These are phyloP conservation scores for Melieria omissa DNA, from an alignment of 2,888 invertebrate genomes.

Conservation along the genomic window DNA sequence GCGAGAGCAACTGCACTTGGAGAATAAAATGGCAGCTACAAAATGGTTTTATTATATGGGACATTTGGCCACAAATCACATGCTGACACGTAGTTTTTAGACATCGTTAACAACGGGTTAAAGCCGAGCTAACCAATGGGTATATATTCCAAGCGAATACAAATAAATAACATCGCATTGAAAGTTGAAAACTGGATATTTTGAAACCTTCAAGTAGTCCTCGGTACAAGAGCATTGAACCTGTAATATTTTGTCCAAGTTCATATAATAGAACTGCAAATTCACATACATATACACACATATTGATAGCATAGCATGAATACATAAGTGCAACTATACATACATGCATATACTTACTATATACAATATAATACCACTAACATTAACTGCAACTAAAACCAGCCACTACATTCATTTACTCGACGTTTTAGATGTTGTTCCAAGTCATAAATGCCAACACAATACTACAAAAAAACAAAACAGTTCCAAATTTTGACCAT, in stretches of 20 bases:
- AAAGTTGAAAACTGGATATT: no score
- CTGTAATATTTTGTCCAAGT: conserved; percentile 38
- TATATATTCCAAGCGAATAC: no score
- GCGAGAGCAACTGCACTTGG: conserved; percentile 21
- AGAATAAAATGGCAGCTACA: conserved; percentile 37
- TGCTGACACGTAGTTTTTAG: no score
- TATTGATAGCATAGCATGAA: not conserved
- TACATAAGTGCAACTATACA: not conserved
- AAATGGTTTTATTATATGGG: conserved; percentile 37
- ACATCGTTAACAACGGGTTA: no score
- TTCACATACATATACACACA: not conserved
- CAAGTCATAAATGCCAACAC: not conserved
- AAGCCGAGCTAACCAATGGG: no score
- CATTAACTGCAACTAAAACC: not conserved
- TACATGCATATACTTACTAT: not conserved
- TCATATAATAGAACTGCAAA: conserved; percentile 37
- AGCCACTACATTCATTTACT: not conserved
- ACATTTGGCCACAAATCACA: conserved; percentile 20
- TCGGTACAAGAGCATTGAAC: no score
- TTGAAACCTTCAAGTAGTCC: no score
- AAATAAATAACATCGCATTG: no score
- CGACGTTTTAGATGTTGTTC: not conserved
- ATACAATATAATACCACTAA: not conserved
- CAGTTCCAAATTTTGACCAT: no score
- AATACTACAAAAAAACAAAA: not conserved